These are phyloP conservation scores for Tetranychus piercei DNA, from an alignment of 2,888 invertebrate genomes.

Conservation along the genomic window DNA sequence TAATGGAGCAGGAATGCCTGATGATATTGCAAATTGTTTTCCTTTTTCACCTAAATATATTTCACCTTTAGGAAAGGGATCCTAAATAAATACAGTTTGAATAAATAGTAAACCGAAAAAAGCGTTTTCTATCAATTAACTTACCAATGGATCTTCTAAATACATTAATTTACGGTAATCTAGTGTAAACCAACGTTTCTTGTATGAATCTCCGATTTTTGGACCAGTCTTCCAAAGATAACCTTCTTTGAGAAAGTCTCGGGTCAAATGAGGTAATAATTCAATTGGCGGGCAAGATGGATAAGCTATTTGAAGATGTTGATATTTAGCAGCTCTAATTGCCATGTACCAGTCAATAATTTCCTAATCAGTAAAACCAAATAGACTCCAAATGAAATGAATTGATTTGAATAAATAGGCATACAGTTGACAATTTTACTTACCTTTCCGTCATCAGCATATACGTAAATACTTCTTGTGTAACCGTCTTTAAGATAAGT, in stretches of 20 bases:
- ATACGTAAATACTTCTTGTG: constrained; percentile 67
- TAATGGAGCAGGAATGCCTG: constrained; percentile 44
- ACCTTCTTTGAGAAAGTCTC: constrained; percentile 67
- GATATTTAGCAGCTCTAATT: constrained; percentile 63
- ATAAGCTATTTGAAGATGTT: constrained; percentile 61
- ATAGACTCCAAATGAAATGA: background rate
- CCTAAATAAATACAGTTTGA: constrained; percentile 34
- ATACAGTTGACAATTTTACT: constrained; percentile 13
- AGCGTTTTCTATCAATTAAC: constrained; percentile 19
- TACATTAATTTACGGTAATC: constrained; percentile 70
- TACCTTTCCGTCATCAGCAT: constrained; percentile 60
- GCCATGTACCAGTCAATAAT: constrained; percentile 70
- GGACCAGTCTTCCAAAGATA: constrained; percentile 80
- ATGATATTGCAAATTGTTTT: constrained; percentile 54
- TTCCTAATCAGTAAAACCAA: constrained; percentile 33
- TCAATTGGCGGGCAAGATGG: constrained; percentile 38
- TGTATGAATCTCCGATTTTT: constrained; percentile 55
- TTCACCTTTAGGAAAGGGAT: constrained; percentile 74
- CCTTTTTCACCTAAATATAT: constrained; percentile 62
- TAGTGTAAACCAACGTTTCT: constrained; percentile 69
- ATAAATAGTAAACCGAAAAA: background rate
- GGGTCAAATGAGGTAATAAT: constrained; percentile 50
- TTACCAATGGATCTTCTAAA: constrained; percentile 57
- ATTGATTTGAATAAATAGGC: background rate
- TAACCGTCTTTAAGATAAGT: constrained; percentile 66